Evolutionary conservation across 2,888 invertebrate genomes (phyloP), one percentile per base, ranked within the genome.

Genomic region (Diplolepis rosae): DNA sequence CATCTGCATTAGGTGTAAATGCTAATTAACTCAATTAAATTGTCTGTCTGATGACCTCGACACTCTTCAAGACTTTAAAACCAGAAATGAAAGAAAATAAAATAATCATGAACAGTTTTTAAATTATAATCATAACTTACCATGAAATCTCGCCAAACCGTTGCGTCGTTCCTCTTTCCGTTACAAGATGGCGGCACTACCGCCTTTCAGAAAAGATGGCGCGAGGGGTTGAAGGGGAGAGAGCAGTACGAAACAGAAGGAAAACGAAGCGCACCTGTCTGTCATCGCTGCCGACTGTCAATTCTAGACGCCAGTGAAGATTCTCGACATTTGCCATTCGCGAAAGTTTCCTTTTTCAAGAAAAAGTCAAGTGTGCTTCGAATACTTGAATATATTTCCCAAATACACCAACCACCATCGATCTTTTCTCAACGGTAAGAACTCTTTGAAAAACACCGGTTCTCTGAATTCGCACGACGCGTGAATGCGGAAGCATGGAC

Each of bases 271-370:
- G 45, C 45, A 68, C 68, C 54, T 68, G 68, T 45, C 45, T 51
- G 52, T 68, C 54, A 68, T 45, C 54, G 67, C 35, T 28, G 68
- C 45, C 66, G 68, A 68, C 68, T 68, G 68, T 68, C 68, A 68
- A 22, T 68, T 66, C 24, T 15, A 27, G 39, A 45, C 54, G 28
- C 45, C 45, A 45, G 24, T 7, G 24, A 65, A 18, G 39, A 56
- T 66, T 48, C 13, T 9, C 67, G 6, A 42, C 9, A 54, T 4
- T 42, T 61, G 11, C 6, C 15, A 50, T 7, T 65, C 65, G 42
- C 15, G 22, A 28, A 27, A 28, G 6, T 48, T 6, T 1, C 7
- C 13, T 42, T 4, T 11, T 28, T 27, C 7, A 13, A n/a, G 45
- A n/a, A 66, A 30, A 18, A 52, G 52, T 28, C 7, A 9, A 4